Conservation (phyloP, 1,140 invertebrate species). For the Dysdera silvatica region DNA sequence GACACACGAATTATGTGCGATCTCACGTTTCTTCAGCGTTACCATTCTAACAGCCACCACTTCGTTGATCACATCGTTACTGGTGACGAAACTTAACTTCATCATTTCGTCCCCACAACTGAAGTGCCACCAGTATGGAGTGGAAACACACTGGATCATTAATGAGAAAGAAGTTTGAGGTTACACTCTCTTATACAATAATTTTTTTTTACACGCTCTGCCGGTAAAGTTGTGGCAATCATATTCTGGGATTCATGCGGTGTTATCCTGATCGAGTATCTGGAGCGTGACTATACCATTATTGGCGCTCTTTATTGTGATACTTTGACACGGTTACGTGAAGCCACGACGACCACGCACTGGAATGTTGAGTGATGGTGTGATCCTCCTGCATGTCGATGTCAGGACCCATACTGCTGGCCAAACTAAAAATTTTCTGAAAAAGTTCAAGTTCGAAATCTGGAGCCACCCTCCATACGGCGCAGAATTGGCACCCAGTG, state of each 20-base stretch:
- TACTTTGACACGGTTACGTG: background rate
- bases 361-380: conserved; percentile 27
- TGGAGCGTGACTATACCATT: background rate
- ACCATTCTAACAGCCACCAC: background rate
- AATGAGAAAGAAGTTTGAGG: background rate
- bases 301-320: background rate
- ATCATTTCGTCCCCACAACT: background rate
- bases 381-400: conserved; percentile 40
- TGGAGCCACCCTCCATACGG: background rate
- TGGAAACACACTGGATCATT: background rate
- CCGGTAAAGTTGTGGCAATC: background rate
- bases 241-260: background rate
- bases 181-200: background rate
- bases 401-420: conserved; percentile 36
- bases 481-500: conserved; percentile 4
- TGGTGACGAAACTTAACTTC: background rate
- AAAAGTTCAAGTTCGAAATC: background rate
- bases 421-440: background rate
- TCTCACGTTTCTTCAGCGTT: background rate
- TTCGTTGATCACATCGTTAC: background rate
- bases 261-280: conserved; percentile 1
- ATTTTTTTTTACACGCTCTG: background rate
- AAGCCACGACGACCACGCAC: conserved; percentile 19
- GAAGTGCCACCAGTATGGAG: background rate
- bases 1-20: too few relatives aligned